Evolutionary conservation across 2,888 invertebrate genomes (phyloP), one percentile per base, ranked within the genome.

Genomic region (Adineta ricciae): DNA sequence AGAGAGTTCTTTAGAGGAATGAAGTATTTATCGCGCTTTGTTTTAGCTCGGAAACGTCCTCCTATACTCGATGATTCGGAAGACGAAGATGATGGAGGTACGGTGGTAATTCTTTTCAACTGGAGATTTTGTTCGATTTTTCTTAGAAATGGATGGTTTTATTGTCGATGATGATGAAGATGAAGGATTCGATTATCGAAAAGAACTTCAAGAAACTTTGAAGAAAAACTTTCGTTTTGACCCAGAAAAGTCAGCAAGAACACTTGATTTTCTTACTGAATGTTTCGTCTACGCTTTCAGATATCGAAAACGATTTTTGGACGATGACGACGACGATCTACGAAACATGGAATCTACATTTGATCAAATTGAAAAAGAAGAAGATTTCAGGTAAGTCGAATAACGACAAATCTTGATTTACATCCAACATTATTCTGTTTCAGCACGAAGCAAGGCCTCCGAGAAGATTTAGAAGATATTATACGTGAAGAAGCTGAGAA

Each of bases 31-130:
- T 16, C 50, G 3, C 19, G 14, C 50, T 50, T 9, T 50, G 3
- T 64, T 64, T 64, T 78, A 78, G 73, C 24, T 24, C 36, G 73
- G 9, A 78, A 78, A 78, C 73, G 73, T 78, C 73, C 73, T 8
- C 5, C 32, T 38, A n/a, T n/a, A n/a, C n/a, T 38, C 21, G 73
- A n/a, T 1, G 56, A 78, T n/a, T 32, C 73, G 11, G 73, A 78
- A 24, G 73, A 78, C 41, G 73, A 78, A 78, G 64, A 64, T 32
- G 64, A 64, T 32, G 64, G 32, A 64, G 73, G 50, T 50, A 50
- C 19, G 3, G 11, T 19, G 3, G 9, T 50, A 2, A 16, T 50
- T n/a, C n/a, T n/a, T n/a, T n/a, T n/a, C n/a, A n/a, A n/a, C n/a
- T 50, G 19, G 2, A 50, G 19, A 50, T 19, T 19, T 19, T 52